These are phyloP conservation scores for Haplotaxodon microlepis DNA, from an alignment of 2,113 vertebrate species.

Conservation along the genomic window DNA sequence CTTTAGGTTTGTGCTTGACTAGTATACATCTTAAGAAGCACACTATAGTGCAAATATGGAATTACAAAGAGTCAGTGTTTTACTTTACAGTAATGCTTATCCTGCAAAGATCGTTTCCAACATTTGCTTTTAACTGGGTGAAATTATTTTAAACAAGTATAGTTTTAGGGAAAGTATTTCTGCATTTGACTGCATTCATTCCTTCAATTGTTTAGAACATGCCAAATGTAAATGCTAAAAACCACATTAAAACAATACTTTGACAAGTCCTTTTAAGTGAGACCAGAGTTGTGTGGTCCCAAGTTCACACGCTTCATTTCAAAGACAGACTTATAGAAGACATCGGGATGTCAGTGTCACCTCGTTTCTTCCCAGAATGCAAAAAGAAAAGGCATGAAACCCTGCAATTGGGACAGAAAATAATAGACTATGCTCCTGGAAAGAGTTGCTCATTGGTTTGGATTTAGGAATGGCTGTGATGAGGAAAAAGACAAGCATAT, in stretches of 20 bases:
- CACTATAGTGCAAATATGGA: background rate
- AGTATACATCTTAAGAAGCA: background rate
- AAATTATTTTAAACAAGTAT: background rate
- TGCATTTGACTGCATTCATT: background rate
- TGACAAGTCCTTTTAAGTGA: background rate
- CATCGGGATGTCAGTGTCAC: constrained; percentile 20
- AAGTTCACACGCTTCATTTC: background rate
- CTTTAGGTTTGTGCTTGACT: background rate
- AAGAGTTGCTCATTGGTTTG: constrained; percentile 37
- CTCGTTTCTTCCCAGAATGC: constrained; percentile 29
- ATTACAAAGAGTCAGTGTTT: background rate
- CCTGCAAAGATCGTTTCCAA: background rate
- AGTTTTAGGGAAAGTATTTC: background rate
- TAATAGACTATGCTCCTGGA: constrained; percentile 43
- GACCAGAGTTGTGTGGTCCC: background rate
- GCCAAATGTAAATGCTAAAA: background rate
- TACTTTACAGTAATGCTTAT: background rate
- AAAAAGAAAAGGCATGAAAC: constrained; percentile 14
- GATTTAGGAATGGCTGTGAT: constrained; percentile 16
- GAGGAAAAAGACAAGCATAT: constrained; percentile 39
- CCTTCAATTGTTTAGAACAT: background rate
- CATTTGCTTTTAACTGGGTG: background rate
- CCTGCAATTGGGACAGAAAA: constrained; percentile 40
- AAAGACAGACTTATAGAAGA: background rate
- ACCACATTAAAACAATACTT: background rate